Conservation (phyloP, 2,888 invertebrate species). For the Tetragonula carbonaria region DNA sequence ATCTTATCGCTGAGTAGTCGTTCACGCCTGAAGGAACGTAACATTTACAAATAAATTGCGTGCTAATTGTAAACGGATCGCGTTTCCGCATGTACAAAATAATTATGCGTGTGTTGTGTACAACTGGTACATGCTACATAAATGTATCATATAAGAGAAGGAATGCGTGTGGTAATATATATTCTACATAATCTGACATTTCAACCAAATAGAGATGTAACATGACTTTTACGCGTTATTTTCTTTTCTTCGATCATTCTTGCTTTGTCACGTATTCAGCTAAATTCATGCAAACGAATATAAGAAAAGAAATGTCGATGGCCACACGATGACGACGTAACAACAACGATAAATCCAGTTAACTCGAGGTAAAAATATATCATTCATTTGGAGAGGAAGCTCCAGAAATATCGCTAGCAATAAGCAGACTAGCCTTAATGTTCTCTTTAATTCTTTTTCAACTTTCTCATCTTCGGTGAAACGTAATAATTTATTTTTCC, state of each 20-base stretch:
- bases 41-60: background rate
- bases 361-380: slow-evolving; percentile 44
- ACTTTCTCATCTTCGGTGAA: too few species aligned
- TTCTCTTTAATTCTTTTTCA: background rate
- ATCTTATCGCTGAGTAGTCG: background rate
- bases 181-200: background rate
- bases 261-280: background rate
- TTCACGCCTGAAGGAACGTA: slow-evolving; percentile 48
- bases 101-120: background rate
- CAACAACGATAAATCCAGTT: slow-evolving; percentile 5
- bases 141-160: background rate
- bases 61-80: background rate
- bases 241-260: background rate
- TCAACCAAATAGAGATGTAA: background rate
- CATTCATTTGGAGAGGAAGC: slow-evolving; percentile 19
- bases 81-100: background rate
- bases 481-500: background rate
- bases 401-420: slow-evolving; percentile 2
- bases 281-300: background rate
- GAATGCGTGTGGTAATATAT: background rate
- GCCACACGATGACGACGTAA: background rate
- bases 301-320: background rate
- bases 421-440: background rate
- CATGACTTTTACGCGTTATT: background rate
- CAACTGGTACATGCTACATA: background rate